These are phyloP conservation scores for Nysson spinosus DNA, from an alignment of 2,888 invertebrate species.

Conservation along the genomic window DNA sequence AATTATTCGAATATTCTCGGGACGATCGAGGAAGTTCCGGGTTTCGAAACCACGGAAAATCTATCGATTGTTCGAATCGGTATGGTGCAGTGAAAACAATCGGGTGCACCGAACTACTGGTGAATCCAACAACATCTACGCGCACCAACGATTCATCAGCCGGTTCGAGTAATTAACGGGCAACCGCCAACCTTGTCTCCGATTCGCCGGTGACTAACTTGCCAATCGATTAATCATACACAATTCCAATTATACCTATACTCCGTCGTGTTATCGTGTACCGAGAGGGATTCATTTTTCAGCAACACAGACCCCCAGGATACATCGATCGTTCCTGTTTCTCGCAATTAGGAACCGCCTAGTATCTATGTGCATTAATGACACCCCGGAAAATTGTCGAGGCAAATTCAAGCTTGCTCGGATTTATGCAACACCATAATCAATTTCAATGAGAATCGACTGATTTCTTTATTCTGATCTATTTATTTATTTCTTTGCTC, in stretches of 20 bases:
- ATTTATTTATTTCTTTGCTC: no score
- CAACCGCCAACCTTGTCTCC: slow-evolving; percentile 44
- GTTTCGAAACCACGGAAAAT: slow-evolving; percentile 25
- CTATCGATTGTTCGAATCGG: slow-evolving; percentile 22
- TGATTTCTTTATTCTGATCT: no score
- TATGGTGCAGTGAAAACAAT: slow-evolving; percentile 33
- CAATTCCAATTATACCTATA: slow-evolving; percentile 45
- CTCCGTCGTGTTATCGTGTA: background rate
- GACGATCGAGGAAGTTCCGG: slow-evolving; percentile 6
- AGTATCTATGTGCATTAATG: no score
- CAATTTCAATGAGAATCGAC: no score
- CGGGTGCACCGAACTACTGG: slow-evolving; percentile 8
- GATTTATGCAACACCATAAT: no score
- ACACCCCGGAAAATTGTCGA: no score
- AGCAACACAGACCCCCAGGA: background rate
- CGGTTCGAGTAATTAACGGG: slow-evolving; percentile 56
- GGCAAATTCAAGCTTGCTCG: no score
- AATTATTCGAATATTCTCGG: slow-evolving; percentile 19
- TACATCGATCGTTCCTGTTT: background rate
- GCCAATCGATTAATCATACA: slow-evolving; percentile 57
- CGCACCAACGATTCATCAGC: slow-evolving; percentile 55
- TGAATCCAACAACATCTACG: slow-evolving; percentile 30
- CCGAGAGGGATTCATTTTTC: background rate
- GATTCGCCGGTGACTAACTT: slow-evolving; percentile 40
- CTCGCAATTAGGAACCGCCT: background rate